Conservation (phyloP, 2,888 invertebrate genomes). For the Agriotes lineatus region DNA sequence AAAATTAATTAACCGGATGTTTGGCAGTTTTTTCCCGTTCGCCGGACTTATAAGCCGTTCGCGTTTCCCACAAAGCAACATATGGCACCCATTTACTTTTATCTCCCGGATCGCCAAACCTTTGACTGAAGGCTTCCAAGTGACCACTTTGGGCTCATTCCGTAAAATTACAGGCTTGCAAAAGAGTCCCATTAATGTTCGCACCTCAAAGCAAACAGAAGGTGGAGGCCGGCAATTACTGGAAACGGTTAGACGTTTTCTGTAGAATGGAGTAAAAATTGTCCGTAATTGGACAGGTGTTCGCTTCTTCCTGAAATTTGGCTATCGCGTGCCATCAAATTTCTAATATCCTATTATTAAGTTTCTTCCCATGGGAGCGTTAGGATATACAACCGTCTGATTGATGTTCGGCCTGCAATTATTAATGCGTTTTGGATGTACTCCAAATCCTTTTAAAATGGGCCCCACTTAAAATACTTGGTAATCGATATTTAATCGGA, state of each 20-base stretch:
- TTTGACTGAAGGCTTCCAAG: slow-evolving; percentile 12
- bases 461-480: too few relatives aligned
- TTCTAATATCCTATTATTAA: slow-evolving; percentile 35
- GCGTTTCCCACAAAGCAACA: slow-evolving; percentile 10
- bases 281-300: slow-evolving; percentile 38
- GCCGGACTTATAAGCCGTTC: slow-evolving; percentile 1
- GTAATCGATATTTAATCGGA: too few relatives aligned
- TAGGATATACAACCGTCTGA: neutral
- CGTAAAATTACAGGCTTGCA: slow-evolving; percentile 22
- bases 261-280: slow-evolving; percentile 24
- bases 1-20: slow-evolving; percentile 30
- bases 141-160: slow-evolving; percentile 1
- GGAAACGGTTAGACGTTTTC: slow-evolving; percentile 23
- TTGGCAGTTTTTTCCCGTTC: slow-evolving; percentile 22
- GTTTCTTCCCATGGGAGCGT: neutral
- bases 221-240: slow-evolving; percentile 23
- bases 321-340: slow-evolving; percentile 35
- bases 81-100: slow-evolving; percentile 4
- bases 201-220: slow-evolving; percentile 35
- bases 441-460: too few relatives aligned
- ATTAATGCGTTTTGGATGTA: too few relatives aligned
- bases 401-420: too few relatives aligned
- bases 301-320: slow-evolving; percentile 21
- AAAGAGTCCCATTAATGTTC: slow-evolving; percentile 29
- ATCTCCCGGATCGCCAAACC: neutral